Evolutionary conservation across 2,888 invertebrate species (phyloP), one percentile per base, ranked within the genome.

Genomic region (Julus scandinavius): DNA sequence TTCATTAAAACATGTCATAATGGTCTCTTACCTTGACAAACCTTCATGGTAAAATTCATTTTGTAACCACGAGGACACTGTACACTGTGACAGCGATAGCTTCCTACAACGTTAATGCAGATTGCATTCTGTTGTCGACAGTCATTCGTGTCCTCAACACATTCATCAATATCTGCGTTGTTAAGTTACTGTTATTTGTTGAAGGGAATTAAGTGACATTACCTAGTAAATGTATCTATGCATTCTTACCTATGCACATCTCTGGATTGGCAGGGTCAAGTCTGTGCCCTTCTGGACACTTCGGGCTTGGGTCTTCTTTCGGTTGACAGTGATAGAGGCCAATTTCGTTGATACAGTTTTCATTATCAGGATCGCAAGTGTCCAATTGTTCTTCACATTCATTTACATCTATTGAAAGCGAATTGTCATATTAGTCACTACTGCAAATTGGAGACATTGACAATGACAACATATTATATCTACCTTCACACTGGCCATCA

Each of bases 301-400:
- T 63, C 54, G 49, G 0, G 15, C 29, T 87, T 85, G 72, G 58
- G 2, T 50, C 41, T 49, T 86, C 72, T 87, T 58, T 85, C 11
- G 87, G 58, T 41, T 89, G 88, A 85, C 88, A 89, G 6, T 85
- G 88, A 41, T 85, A 85, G 29, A 41, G 41, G 15, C 89, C 89
- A 41, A 89, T 88, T 45, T 88, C 88, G 80, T 89, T 89, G n/a
- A 89, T 50, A 72, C 91, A 91, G 1, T 90, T 86, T 29, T 92
- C 91, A 85, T 90, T 90, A 0, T 87, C 87, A 5, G 90, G 90
- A 63, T 90, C 89, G 90, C 93, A 93, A 83, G 90, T 90, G 90
- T 92, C 91, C 1, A 90, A 86, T 11, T 90, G 90, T 87, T 92
- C 91, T 17, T 90, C 90, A 89, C 93, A 93, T 90, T 93, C 93